Base-by-base conservation (phyloP, 2,888 invertebrate species). In the Bombyx huttoni region DNA sequence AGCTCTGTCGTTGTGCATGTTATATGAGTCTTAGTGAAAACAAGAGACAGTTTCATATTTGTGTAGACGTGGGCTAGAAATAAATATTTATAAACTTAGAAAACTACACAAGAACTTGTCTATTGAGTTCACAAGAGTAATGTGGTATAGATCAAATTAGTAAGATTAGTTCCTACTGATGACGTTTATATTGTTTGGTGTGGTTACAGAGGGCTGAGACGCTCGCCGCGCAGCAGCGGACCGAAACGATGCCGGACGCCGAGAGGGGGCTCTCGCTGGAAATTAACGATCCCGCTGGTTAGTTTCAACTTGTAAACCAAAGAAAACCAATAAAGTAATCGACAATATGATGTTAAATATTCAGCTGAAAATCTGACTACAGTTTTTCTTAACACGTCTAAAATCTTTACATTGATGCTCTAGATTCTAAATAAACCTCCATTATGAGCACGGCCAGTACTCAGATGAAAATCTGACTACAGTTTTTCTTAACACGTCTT, bases 241-340 rank as follows among this genome's bases (percentile, higher is more conserved):
- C 66, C 65, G 85, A 86, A 63, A 58, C 76, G 66, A 75, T 80
- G 63, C 79, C 79, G 58, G 85, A 85, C 60, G 72, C 78, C 59
- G 86, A 86, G 48, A 76, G 80, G 58, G 79, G 65, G 61, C 73
- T 84, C 45, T 46, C 54, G 54, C 78, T 85, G 53, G 82, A 86
- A 58, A 64, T 84, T 61, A 71, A 79, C 51, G 84, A 86, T 60
- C 67, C 78, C 50, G 75, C 82, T 60, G 84, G 87, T 86, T 59
- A 70, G 72, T 47, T 10, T 40, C 7, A 5, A 5, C 24, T 40
- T 40, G 40, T 3, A 40, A 40, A 40, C 1, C 5, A 24, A 24
- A 24, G 5, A 24, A 24, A 2, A 24, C 24, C n/a, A n/a, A n/a
- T n/a, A n/a, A n/a, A n/a, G n/a, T n/a, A 24, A 24, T 5, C 24